These are phyloP conservation scores for Halcyon chelicuti DNA, from an alignment of 2,797 vertebrate genomes.

Conservation along the genomic window DNA sequence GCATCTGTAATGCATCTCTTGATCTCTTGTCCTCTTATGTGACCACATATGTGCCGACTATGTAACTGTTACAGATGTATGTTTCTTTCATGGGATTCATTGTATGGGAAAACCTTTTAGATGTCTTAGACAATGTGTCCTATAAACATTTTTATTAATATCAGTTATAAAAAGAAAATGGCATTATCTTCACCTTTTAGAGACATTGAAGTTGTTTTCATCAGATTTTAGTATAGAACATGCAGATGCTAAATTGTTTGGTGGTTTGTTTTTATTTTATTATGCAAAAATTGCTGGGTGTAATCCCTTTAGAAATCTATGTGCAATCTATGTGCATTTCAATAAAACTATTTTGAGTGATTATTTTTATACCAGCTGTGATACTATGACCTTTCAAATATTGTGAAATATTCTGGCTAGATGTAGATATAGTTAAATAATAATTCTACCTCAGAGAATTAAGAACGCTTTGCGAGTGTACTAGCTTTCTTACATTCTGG, in stretches of 20 bases:
- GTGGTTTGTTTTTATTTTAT: background rate
- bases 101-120: background rate
- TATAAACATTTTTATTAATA: background rate
- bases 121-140: background rate
- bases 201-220: background rate
- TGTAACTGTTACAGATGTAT: background rate
- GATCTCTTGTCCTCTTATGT: background rate
- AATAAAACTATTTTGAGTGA: background rate
- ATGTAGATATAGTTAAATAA: background rate
- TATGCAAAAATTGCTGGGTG: accelerated
- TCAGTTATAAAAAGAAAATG: background rate
- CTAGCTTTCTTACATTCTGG: background rate
- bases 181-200: background rate
- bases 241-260: background rate
- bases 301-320: background rate
- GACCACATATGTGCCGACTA: background rate
- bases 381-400: background rate
- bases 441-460: background rate
- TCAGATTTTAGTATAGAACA: background rate
- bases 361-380: background rate
- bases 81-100: background rate
- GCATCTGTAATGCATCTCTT: background rate
- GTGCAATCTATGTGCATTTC: background rate
- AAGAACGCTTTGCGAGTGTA: background rate
- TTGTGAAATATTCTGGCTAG: background rate